Percentiles rank a stretch among this genome's conserved stretches.
phyloP scores from a whole-genome alignment of 2,797 vertebrate species.

The Mus minutoides region DNA sequence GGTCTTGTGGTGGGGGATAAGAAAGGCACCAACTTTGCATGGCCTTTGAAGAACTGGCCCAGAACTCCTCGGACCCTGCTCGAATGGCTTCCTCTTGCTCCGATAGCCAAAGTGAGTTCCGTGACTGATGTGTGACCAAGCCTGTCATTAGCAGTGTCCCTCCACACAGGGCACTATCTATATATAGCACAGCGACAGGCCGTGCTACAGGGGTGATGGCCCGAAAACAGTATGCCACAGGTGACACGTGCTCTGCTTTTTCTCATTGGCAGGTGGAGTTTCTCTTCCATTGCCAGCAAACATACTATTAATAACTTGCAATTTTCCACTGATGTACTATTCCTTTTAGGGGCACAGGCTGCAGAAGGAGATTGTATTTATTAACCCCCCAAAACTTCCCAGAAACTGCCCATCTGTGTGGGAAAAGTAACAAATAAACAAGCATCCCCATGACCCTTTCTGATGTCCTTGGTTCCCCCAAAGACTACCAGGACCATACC shows the following conservation, averaged over 20 bases:
- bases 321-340: not conserved
- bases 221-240: not conserved
- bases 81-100: not conserved
- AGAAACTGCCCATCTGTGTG: not conserved
- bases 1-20: not conserved
- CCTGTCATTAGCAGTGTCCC: not conserved
- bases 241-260: not conserved
- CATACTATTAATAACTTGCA: not conserved
- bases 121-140: not conserved
- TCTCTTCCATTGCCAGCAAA: conserved; percentile 13
- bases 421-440: conserved; percentile 31
- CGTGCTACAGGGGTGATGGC: not conserved
- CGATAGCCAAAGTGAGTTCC: not conserved
- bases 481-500: conserved; percentile 16
- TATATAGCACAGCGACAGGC: not conserved
- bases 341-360: not conserved
- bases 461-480: not conserved
- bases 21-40: not conserved
- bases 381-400: not conserved
- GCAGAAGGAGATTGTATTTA: not conserved
- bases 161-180: too few relatives aligned
- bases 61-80: not conserved
- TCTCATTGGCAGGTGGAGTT: not conserved
- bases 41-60: not conserved
- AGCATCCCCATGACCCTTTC: not conserved